Evolutionary conservation across 2,797 vertebrate genomes (phyloP).

Genomic region (Morelia viridis): DNA sequence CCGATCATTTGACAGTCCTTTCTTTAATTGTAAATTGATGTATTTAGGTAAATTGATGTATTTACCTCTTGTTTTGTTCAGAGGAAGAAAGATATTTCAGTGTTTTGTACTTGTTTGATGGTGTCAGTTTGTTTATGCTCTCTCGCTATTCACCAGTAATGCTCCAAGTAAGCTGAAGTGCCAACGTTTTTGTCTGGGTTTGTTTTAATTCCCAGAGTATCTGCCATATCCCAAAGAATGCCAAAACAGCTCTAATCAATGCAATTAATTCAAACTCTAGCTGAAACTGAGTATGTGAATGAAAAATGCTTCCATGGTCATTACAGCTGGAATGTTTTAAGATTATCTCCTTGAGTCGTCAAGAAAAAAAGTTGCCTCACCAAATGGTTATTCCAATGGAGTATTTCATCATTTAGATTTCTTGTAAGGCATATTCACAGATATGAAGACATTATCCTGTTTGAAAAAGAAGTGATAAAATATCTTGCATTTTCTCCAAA

Average conservation of each 20-base stretch:
- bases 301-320: background rate
- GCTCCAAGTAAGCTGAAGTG: background rate
- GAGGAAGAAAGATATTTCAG: constrained; percentile 42
- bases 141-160: background rate
- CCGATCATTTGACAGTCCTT: constrained; percentile 67
- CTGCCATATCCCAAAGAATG: background rate
- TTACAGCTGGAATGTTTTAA: background rate
- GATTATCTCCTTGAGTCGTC: constrained; percentile 6
- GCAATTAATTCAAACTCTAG: background rate
- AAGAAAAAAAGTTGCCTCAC: constrained; percentile 4
- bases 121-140: constrained; percentile 29
- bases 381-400: background rate
- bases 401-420: background rate
- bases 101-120: constrained; percentile 34
- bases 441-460: background rate
- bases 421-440: background rate
- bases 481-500: background rate
- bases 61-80: constrained; percentile 56
- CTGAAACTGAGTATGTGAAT: background rate
- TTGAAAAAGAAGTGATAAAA: background rate
- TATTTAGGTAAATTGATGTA: too few relatives aligned
- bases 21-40: constrained; percentile 62
- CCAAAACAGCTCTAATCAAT: constrained; percentile 7
- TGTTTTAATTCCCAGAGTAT: background rate
- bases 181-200: background rate